Base-by-base conservation (phyloP, 2,797 vertebrate genomes). In the Malacoctenus gilli region DNA sequence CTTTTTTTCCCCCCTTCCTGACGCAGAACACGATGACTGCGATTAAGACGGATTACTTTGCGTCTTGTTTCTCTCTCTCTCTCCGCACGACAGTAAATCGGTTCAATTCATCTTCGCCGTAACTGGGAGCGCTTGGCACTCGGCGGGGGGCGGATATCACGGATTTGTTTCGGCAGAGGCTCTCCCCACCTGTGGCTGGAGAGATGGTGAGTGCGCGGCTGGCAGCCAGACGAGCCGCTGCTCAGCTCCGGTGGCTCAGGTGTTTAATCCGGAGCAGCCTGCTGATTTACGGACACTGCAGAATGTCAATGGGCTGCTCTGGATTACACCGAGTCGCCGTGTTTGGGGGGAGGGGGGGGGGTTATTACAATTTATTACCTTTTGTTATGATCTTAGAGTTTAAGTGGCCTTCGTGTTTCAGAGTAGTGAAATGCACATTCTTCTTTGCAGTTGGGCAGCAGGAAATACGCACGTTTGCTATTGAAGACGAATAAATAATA, bases 1-100 rank as follows among this genome's bases (percentile, higher is more conserved):
- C 80, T 85, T 91, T 88, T 28, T 28, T 28, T 28, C 5, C 9
- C 25, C 9, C 9, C 5, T 28, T 32, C 22, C 84, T 87, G 82
- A 89, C 89, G 81, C 90, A 90, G 89, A 71, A 82, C 90, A 87
- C 86, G 88, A 89, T 90, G 91, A 85, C 85, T 83, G 89, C 87
- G 75, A 86, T 88, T 79, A 79, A 74, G 88, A 63, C 87, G 87
- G 89, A 91, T 88, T 91, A 85, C 74, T 61, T 84, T 81, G 76
- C 83, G 82, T 77, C 86, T 82, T 77, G 80, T 71, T 81, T 75
- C 83, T 58, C 75, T 64, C 71, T 71, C 80, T 75, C 83, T 58
- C 75, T 64, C 71, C 35, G 37, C 35, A 11, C 11, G 16, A 46
- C 68, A 71, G 53, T 43, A 63, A 69, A 78, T 66, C 62, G 54